Base-by-base conservation (phyloP, 2,888 invertebrate species). In the Phrixothrix hirtus region DNA sequence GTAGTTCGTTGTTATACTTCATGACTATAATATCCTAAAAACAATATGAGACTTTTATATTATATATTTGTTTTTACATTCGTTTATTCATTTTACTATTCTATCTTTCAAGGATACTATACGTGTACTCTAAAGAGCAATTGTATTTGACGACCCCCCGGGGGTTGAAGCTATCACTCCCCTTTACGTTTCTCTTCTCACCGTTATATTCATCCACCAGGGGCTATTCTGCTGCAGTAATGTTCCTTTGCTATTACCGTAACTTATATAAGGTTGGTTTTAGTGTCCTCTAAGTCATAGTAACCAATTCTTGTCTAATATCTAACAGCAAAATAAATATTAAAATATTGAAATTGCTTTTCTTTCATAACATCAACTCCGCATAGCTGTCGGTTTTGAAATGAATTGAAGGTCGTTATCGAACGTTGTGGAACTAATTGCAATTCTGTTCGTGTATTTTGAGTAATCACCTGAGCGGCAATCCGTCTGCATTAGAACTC, bases 201-300 rank as follows among this genome's bases (percentile, higher is more conserved):
- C 48, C 35, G 36, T 48, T 45, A 41, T 44, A 25, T 45, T 57
- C 49, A 46, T 59, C 61, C 64, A 52, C 27, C 54, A 57, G 63
- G 67, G 65, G 60, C 60, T 60, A 56, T 65, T 62, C 60, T 58
- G 54, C 58, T 52, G 58, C 61, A 58, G 63, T 69, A 69, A 69
- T 66, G 67, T 58, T 63, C 63, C 56, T 61, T 56, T 62, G 63
- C 68, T 68, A 68, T 70, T 69, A 68, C 62, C 15, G 54, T 48
- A 56, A 56, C 54, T 55, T 60, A 46, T 50, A 63, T 59, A 60
- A 59, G 10, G 21, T 44, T 44, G 35, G 25, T 35, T 44, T 7
- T 9, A 44, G 14, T 35, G 15, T 15, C 13, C 42, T 32, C 29
- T 26, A 15, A 27, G 26, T 41, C 15, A 29, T 11, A 41, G 27